phyloP scores from a whole-genome alignment of 2,113 vertebrate genomes.

The Cebidichthys violaceus region DNA sequence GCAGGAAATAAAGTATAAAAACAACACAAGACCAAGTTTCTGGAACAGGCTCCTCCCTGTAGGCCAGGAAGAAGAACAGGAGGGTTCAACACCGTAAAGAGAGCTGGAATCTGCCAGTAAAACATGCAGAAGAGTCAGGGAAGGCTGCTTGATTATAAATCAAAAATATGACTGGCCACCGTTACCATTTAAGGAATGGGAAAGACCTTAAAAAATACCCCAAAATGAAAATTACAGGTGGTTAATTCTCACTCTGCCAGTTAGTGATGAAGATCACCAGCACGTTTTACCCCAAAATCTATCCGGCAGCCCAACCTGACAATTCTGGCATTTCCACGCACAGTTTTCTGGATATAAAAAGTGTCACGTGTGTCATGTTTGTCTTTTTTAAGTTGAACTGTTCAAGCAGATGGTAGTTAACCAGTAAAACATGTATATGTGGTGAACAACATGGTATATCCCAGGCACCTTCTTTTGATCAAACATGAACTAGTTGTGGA shows the following conservation, averaged over 20 bases:
- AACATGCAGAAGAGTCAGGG: conserved; percentile 36
- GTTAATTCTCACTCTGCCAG: conserved; percentile 6
- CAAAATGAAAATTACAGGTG: not conserved
- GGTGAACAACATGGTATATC: conserved; percentile 11
- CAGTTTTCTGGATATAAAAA: conserved; percentile 15
- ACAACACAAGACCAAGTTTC: conserved; percentile 69
- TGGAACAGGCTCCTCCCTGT: conserved; percentile 66
- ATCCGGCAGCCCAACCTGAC: conserved; percentile 25
- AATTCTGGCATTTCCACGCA: conserved; percentile 29
- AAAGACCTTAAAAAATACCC: not conserved
- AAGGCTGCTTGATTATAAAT: conserved; percentile 25
- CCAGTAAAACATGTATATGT: conserved; percentile 15
- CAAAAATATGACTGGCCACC: conserved; percentile 18
- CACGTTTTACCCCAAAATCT: not conserved
- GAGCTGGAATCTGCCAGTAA: conserved; percentile 13
- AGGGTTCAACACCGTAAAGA: conserved; percentile 33
- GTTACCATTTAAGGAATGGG: not conserved
- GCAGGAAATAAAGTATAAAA: conserved; percentile 69
- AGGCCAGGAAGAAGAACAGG: conserved; percentile 68
- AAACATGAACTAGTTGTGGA: conserved; percentile 18
- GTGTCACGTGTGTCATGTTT: not conserved
- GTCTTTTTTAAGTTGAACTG: conserved; percentile 1
- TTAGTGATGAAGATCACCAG: conserved; percentile 4
- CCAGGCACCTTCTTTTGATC: conserved; percentile 10
- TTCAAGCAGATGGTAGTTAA: conserved; percentile 16